Percentiles rank a stretch among this genome's conserved stretches.
Conservation (phyloP, 2,113 vertebrate genomes). For the Macrotis lagotis region DNA sequence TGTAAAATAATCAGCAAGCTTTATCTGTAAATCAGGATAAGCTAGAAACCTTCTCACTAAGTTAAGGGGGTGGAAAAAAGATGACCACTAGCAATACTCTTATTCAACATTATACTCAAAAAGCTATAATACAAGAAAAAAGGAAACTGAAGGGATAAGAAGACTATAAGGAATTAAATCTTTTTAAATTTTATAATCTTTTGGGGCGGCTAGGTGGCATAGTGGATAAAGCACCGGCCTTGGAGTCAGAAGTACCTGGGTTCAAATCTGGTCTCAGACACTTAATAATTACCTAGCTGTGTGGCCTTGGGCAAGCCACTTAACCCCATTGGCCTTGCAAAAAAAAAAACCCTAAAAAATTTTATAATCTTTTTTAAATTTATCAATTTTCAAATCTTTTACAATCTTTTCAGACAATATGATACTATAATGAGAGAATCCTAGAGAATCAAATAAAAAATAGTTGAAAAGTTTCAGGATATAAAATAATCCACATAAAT, state of each 20-base stretch:
- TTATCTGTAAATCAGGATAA: neutral
- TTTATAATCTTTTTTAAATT: no score
- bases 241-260: no score
- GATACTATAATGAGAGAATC: neutral
- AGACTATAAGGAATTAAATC: neutral
- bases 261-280: no score
- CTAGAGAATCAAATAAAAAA: neutral
- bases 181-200: no score
- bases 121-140: neutral
- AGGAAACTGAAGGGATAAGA: neutral
- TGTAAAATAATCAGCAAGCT: neutral
- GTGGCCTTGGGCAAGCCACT: no score
- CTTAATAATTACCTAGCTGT: no score
- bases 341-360: no score
- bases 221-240: no score
- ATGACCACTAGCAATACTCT: neutral
- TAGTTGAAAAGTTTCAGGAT: neutral
- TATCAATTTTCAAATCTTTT: no score
- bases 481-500: neutral
- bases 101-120: no score
- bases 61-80: neutral
- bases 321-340: no score
- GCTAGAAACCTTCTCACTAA: neutral
- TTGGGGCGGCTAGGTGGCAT: no score
- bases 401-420: neutral